Base-by-base conservation (phyloP, 1,140 invertebrate genomes). In the Mya arenaria region DNA sequence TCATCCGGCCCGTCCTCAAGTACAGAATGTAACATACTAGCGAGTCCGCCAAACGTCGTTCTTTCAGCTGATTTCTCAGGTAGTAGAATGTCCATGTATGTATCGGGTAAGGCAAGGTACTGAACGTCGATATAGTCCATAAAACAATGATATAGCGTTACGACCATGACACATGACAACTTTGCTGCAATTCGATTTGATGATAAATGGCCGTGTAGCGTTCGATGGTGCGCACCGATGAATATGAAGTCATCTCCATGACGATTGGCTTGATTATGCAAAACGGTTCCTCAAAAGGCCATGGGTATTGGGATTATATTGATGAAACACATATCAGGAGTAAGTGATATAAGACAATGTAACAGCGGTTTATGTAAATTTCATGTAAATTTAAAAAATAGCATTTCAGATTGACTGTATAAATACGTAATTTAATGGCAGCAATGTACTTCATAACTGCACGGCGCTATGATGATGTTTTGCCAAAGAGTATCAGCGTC, bases 201-300 rank as follows among this genome's bases (percentile, higher is more conserved):
- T 97, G 96, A 92, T 97, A 98, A 83, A 99, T 98, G 13, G 97
- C 97, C 28, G 99, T 95, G 92, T 99, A 99, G 72, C 98, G 92
- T 92, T 99, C 98, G 13, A 98, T 98, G 15, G 97, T 98, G 52
- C 99, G 93, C 0, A 99, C 96, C 0, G 97, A 98, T 0, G 97
- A 97, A 92, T 98, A 98, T 1, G 97, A 97, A 0, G 97, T 98
- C 1, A 96, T 97, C 91, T 99, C 98, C 0, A 97, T 96, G 0
- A 97, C 94, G 41, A 97, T 94, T 0, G 96, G 96, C 74, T 97
- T 95, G n/a, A 97, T 91, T 8, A 97, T 94, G 91, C 97, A 99
- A 90, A 98, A 97, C 1, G 93, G 93, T 79, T 96, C 95, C 0
- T 97, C 97, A 86, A 98, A 98, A 3, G 96, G 93, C 92, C 97